Evolutionary conservation across 2,888 invertebrate genomes (phyloP), one percentile per base, ranked within the genome.

Genomic region (Phlogophora meticulosa): DNA sequence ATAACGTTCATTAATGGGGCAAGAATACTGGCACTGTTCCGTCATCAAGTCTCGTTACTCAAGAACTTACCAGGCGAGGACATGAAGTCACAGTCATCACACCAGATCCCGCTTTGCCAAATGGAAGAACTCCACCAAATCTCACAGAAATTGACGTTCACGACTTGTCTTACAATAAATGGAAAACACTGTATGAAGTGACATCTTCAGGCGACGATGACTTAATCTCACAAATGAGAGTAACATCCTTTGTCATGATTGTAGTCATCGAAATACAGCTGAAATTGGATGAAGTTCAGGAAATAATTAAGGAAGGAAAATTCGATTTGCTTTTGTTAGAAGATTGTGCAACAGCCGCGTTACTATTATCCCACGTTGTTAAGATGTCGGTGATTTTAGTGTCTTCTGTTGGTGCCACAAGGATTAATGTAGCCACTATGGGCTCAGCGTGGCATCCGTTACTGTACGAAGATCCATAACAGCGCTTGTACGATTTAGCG

Each of bases 1-100:
- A 15, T 51, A n/a, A n/a, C 11, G 1, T 51, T 10, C 7, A 67
- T 36, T 17, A 64, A 83, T 45, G 70, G 80, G 1, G 89, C 88
- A 1, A 87, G 81, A 66, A 94, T 94, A 57, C 72, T 94, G 20
- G 88, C 78, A 0, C 89, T 91, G 0, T 85, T 92, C 24, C 94
- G 93, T 58, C 94, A 94, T 60, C 93, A 94, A 80, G 77, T 90
- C 87, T 1, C 53, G n/a, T 94, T 1, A 85, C 88, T 9, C 82
- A 87, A 10, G 91, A 91, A 28, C 73, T 96, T 22, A 86, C 86
- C 0, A 85, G 71, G 56, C 82, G 90, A 10, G 94, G 94, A 1
- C 95, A 95, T 58, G 87, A 94, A 43, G 68, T 95, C 0, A 86
- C 90, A 0, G 82, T 92, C 0, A 76, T 93, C 2, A 93, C 94